Conservation (phyloP, 2,113 vertebrate genomes). For the Embiotoca jacksoni region DNA sequence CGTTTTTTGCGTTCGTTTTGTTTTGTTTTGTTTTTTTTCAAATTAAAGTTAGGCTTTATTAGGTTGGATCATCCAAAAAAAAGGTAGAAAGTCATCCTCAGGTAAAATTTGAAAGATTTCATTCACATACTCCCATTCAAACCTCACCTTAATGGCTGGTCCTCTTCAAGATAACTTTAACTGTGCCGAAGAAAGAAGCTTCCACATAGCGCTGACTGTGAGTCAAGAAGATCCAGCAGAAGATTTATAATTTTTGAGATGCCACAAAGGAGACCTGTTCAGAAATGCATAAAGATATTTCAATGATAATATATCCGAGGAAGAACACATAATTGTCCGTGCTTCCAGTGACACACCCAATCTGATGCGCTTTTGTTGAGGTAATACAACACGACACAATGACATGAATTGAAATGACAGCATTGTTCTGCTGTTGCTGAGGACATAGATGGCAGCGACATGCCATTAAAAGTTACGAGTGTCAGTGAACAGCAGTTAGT, state of each 20-base stretch:
- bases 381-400: not conserved
- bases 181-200: not conserved
- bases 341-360: not conserved
- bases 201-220: slow-evolving; percentile 6
- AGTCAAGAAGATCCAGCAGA: not conserved
- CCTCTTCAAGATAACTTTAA: slow-evolving; percentile 4
- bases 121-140: not conserved
- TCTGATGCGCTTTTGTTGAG: not conserved
- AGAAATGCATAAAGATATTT: not conserved
- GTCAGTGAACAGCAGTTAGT: not conserved
- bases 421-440: not conserved
- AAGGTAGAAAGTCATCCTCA: no score
- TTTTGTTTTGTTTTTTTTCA: no score
- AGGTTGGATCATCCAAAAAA: no score
- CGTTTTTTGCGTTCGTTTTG: no score
- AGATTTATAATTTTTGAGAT: not conserved
- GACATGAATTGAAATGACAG: not conserved
- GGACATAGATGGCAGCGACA: not conserved
- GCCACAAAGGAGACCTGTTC: not conserved
- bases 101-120: no score
- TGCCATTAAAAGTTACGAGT: not conserved
- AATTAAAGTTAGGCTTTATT: no score
- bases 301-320: no score
- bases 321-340: no score
- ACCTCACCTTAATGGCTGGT: not conserved